phyloP scores from a whole-genome alignment of 2,888 invertebrate genomes.

The Dolichopus griseipennis region DNA sequence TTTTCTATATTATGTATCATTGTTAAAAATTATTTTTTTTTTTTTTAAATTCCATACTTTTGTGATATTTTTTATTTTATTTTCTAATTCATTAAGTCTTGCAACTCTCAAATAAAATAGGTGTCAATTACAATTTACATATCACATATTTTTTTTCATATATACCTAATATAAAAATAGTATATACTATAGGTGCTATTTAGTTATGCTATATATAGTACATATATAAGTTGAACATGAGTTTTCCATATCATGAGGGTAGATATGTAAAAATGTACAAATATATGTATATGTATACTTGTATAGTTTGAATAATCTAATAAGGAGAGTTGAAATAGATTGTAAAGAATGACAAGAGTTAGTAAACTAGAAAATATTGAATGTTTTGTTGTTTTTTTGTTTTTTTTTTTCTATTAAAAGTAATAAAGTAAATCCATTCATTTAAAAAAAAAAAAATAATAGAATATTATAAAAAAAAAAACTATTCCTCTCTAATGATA shows the following conservation, averaged over 20 bases:
- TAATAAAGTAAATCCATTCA: too few species aligned
- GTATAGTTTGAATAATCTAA: too few species aligned
- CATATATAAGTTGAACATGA: too few species aligned
- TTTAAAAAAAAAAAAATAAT: background rate
- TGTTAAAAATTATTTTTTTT: background rate
- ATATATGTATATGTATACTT: too few species aligned
- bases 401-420: too few species aligned
- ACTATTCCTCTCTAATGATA: background rate
- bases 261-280: too few species aligned
- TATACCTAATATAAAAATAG: background rate
- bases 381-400: background rate
- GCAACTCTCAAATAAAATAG: background rate
- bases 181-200: background rate
- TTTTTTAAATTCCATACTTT: background rate
- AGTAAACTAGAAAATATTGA: background rate
- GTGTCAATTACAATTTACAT: constrained; percentile 4
- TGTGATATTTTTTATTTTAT: background rate
- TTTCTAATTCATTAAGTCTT: constrained; percentile 1
- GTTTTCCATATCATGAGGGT: too few species aligned
- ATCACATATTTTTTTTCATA: constrained; percentile 2
- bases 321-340: background rate
- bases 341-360: background rate
- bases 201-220: too few species aligned
- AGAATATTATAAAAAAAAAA: background rate
- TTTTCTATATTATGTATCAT: background rate